A percentile compares a stretch with the other conserved stretches of the same genome.
Evolutionary conservation across 2,888 invertebrate species (phyloP).

Genomic region (Odontocolon sp.): DNA sequence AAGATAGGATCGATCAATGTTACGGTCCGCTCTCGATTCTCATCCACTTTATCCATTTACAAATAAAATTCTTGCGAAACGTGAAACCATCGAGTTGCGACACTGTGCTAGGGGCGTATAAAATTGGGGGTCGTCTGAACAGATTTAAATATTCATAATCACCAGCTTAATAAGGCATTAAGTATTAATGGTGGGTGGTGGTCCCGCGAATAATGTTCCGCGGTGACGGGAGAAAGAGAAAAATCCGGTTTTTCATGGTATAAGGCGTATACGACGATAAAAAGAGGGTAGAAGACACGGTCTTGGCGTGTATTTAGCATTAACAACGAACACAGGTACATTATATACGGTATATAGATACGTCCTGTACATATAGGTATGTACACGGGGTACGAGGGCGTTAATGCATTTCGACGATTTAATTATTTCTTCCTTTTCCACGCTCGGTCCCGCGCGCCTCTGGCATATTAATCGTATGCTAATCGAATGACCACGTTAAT

Average conservation of each 20-base stretch:
- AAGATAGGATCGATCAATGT: not conserved
- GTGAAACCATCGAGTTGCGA: slow-evolving; percentile 45
- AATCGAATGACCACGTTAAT: slow-evolving; percentile 69
- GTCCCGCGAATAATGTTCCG: slow-evolving; percentile 30
- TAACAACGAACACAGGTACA: not conserved
- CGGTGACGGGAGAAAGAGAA: slow-evolving; percentile 26
- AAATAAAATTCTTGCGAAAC: slow-evolving; percentile 27
- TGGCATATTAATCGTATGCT: slow-evolving; percentile 75
- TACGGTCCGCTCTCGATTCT: not conserved
- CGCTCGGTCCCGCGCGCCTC: slow-evolving; percentile 57
- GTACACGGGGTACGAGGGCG: slow-evolving; percentile 45
- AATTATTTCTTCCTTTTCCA: slow-evolving; percentile 69
- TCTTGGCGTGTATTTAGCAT: slow-evolving; percentile 10
- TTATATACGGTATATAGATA: not conserved
- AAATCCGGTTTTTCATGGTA: slow-evolving; percentile 45
- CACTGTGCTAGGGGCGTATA: slow-evolving; percentile 44
- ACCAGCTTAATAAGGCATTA: slow-evolving; percentile 63
- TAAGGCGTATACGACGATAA: slow-evolving; percentile 9
- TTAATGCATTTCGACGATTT: slow-evolving; percentile 69
- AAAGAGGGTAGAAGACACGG: not conserved
- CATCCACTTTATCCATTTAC: not conserved
- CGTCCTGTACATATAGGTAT: slow-evolving; percentile 15
- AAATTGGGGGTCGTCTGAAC: slow-evolving; percentile 43
- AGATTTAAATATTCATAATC: slow-evolving; percentile 67
- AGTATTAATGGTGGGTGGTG: slow-evolving; percentile 60